Base-by-base conservation (phyloP, 2,888 invertebrate species). In the Pristionchus maxplancki region DNA sequence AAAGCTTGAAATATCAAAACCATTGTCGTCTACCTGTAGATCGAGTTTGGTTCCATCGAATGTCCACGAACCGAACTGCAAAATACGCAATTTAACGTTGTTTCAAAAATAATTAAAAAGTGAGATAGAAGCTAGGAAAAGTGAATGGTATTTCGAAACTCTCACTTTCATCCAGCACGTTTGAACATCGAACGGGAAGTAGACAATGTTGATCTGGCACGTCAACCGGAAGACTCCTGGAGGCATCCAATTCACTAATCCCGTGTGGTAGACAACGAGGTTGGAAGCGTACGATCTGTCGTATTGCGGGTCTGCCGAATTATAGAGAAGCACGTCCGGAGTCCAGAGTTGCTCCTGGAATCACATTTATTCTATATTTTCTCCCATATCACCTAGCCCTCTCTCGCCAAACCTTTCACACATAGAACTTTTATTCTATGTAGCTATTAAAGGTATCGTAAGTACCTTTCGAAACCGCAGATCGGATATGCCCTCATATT, bases 111-210 rank as follows among this genome's bases (percentile, higher is more conserved):
- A 74, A 40, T 3, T 3, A 34, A 83, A 40, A 24, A 83, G 24
- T 53, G 34, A 53, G 28, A n/a, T 6, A n/a, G 40, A 28, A 20
- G 1, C 5, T 28, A 24, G 71, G 28, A 31, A 31, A 31, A 64
- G 44, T 31, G 34, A 20, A 37, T 37, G 34, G 9, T 11, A 20
- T 13, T 8, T 8, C 50, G 24, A 74, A 71, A 90, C 58, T 48
- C 82, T 58, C 28, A 90, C 91, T 88, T 93, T 93, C 87, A 93
- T 88, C 64, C 90, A 91, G 71, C 93, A 93, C 58, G 90, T 88
- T 83, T 99, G 98, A 96, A 98, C 98, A 95, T 99, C 98, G 96
- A 98, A 98, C 91, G 98, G 98, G 96, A 98, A 98, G 98, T 98
- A 98, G 94, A 98, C 98, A 96, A 98, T 98, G 96, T 98, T 98